A percentile compares a stretch with the other conserved stretches of the same genome.
These are phyloP conservation scores for Magallana nippona DNA, from an alignment of 2,888 invertebrate genomes.

Conservation along the genomic window DNA sequence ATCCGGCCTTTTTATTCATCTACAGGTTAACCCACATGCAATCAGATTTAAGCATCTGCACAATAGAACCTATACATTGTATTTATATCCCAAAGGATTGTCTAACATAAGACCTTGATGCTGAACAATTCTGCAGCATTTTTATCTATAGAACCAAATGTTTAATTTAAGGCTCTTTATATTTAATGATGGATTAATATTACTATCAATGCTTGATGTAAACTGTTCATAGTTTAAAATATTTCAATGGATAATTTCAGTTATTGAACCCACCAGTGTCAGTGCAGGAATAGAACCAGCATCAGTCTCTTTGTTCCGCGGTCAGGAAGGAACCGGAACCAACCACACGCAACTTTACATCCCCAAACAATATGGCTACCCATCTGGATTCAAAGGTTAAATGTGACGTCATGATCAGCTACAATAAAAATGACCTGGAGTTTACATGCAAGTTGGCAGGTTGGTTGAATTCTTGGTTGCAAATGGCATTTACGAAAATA, in stretches of 20 bases:
- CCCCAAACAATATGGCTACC: slow-evolving; percentile 41
- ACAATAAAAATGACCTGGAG: slow-evolving; percentile 54
- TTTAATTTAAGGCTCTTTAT: too few relatives aligned
- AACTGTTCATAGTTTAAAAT: not conserved
- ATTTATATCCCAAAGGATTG: too few relatives aligned
- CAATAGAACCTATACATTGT: too few relatives aligned
- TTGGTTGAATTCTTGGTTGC: slow-evolving; percentile 35
- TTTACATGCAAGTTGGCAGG: slow-evolving; percentile 61
- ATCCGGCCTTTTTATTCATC: too few relatives aligned
- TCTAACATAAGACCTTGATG: too few relatives aligned
- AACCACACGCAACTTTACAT: not conserved
- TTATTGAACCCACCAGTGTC: slow-evolving; percentile 66
- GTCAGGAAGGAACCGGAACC: slow-evolving; percentile 6
- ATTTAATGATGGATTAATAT: too few relatives aligned
- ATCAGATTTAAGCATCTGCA: too few relatives aligned
- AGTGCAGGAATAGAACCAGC: slow-evolving; percentile 36
- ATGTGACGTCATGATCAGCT: slow-evolving; percentile 64
- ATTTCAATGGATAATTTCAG: slow-evolving; percentile 48
- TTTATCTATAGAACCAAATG: too few relatives aligned
- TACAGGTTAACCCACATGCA: too few relatives aligned
- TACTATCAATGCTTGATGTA: not conserved
- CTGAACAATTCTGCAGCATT: too few relatives aligned
- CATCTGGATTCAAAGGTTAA: slow-evolving; percentile 43
- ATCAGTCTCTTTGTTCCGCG: not conserved
- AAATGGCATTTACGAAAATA: not conserved